A percentile compares a stretch with the other conserved stretches of the same genome.
These are phyloP conservation scores for Symphodus melops DNA, from an alignment of 2,113 vertebrate species.

Conservation along the genomic window DNA sequence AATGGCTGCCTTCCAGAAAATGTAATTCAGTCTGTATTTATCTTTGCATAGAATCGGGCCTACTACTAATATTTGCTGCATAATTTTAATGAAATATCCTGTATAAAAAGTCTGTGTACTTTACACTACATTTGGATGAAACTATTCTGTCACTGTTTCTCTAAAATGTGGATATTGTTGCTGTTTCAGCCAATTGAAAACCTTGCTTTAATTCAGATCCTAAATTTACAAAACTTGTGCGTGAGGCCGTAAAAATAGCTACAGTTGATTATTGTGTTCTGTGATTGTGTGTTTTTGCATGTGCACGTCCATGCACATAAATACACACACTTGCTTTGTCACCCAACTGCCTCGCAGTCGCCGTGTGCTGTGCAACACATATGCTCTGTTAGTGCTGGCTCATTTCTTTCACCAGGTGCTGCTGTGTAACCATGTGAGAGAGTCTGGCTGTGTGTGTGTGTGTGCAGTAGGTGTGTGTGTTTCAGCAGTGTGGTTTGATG, in stretches of 20 bases:
- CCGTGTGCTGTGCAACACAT: slow-evolving; percentile 50
- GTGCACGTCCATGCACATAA: not conserved
- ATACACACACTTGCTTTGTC: slow-evolving; percentile 1
- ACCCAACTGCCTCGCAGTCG: slow-evolving; percentile 41
- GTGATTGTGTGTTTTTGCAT: not conserved
- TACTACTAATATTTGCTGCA: too few relatives aligned
- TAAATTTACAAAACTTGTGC: not conserved
- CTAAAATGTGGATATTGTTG: too few relatives aligned
- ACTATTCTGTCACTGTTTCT: not conserved
- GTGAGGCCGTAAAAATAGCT: not conserved
- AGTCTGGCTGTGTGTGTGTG: slow-evolving; percentile 1
- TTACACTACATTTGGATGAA: not conserved
- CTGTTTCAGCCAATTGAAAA: not conserved
- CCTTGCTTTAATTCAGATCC: not conserved
- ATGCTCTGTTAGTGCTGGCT: slow-evolving; percentile 56
- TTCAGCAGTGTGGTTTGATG: not conserved
- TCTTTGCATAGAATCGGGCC: too few relatives aligned
- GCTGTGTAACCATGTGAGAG: slow-evolving; percentile 43
- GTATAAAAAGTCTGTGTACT: too few relatives aligned
- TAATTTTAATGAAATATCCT: too few relatives aligned
- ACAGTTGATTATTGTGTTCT: not conserved
- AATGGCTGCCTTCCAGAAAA: slow-evolving; percentile 13
- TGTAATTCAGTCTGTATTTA: too few relatives aligned
- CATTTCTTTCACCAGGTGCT: slow-evolving; percentile 63
- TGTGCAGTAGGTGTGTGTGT: not conserved